Conservation (phyloP, 2,888 invertebrate genomes). For the Platycnemis pennipes region DNA sequence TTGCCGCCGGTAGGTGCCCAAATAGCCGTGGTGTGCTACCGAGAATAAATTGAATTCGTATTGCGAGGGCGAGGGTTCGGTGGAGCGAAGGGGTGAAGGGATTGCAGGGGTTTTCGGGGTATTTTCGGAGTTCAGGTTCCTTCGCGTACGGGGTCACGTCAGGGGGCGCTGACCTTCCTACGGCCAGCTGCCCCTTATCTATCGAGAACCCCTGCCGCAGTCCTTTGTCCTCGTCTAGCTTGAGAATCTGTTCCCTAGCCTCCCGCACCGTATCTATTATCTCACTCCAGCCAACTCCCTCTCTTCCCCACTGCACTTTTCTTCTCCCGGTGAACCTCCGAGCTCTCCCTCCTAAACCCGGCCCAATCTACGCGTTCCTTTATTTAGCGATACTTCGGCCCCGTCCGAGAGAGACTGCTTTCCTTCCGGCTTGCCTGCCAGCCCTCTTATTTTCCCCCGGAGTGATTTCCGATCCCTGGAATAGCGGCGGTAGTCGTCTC, state of each 20-base stretch:
- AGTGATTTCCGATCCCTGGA: slow-evolving; percentile 4
- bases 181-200: background rate
- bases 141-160: slow-evolving; percentile 11
- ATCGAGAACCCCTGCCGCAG: background rate
- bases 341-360: background rate
- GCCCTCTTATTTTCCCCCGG: background rate
- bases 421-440: background rate
- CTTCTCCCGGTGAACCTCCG: background rate
- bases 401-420: background rate
- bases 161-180: slow-evolving; percentile 28
- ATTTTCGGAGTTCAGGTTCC: background rate
- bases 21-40: slow-evolving; percentile 29
- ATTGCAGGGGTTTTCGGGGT: background rate
- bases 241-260: background rate
- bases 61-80: background rate
- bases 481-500: background rate
- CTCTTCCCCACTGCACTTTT: background rate
- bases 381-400: background rate
- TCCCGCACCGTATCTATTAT: background rate
- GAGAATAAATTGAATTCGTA: slow-evolving; percentile 55
- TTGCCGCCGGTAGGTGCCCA: background rate
- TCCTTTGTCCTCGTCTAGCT: background rate
- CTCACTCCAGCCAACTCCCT: background rate
- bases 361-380: background rate
- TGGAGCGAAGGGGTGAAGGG: no score